These are phyloP conservation scores for Acyrthosiphon pisum DNA, from an alignment of 1,140 invertebrate species.

Conservation along the genomic window DNA sequence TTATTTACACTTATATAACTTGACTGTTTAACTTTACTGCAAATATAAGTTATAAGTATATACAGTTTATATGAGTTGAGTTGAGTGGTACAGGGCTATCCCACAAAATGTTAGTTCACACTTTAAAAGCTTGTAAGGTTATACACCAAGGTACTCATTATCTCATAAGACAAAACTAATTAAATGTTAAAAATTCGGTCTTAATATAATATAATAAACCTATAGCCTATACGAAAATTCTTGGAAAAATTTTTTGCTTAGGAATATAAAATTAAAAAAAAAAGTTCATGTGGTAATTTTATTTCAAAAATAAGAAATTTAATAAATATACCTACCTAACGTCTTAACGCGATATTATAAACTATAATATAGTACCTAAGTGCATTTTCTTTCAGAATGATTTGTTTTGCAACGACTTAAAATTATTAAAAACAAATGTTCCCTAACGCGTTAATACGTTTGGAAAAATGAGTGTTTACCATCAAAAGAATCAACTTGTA, in stretches of 20 bases:
- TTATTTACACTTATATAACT: background rate
- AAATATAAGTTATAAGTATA: background rate
- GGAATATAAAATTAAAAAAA: background rate
- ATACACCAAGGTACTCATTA: background rate
- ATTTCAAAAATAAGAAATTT: no score
- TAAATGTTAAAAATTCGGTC: background rate
- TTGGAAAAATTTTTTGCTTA: background rate
- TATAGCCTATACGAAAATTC: background rate
- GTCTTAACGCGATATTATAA: no score
- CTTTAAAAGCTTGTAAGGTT: background rate
- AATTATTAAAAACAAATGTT: background rate
- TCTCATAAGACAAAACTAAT: background rate
- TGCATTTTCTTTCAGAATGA: no score
- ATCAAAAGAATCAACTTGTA: background rate
- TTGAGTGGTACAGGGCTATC: background rate
- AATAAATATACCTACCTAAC: no score
- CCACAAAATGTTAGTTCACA: background rate
- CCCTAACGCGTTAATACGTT: background rate
- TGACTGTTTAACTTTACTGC: background rate
- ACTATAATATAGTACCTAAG: no score
- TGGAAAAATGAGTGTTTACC: background rate
- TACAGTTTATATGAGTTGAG: background rate
- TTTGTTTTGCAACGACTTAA: background rate
- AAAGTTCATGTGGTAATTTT: no score
- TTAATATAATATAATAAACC: background rate